Evolutionary conservation across 2,888 invertebrate species (phyloP).

Genomic region (Drosophila nr. perissopoda): DNA sequence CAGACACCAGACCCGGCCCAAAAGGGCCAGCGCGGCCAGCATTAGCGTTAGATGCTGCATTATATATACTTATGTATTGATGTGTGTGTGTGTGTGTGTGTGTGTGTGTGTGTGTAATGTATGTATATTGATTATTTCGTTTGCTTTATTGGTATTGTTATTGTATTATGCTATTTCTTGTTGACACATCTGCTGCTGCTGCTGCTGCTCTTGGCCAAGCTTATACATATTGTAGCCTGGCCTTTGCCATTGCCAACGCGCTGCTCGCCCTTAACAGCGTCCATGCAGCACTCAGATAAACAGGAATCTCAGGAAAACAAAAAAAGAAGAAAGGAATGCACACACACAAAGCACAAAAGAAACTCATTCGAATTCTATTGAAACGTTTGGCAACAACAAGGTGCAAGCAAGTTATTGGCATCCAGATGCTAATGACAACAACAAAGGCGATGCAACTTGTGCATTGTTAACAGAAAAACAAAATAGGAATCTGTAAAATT

Average conservation of each 20-base stretch:
- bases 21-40: neutral
- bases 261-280: neutral
- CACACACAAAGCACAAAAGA: neutral
- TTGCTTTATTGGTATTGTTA: slow-evolving; percentile 53
- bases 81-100: neutral
- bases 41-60: neutral
- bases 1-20: neutral
- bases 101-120: slow-evolving; percentile 24
- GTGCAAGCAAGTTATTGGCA: neutral
- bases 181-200: slow-evolving; percentile 53
- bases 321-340: neutral
- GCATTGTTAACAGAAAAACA: neutral
- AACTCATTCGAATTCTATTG: neutral
- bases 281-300: neutral
- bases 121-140: slow-evolving; percentile 69
- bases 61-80: neutral
- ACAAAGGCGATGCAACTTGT: neutral
- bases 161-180: slow-evolving; percentile 47
- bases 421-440: neutral
- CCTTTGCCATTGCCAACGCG: slow-evolving; percentile 46
- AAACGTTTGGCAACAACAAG: neutral
- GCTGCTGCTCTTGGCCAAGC: slow-evolving; percentile 27
- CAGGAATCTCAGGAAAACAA: too few species aligned
- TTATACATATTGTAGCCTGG: slow-evolving; percentile 52
- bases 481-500: neutral